Base-by-base conservation (phyloP, 2,888 invertebrate species). In the Agonopterix alstromeriana region DNA sequence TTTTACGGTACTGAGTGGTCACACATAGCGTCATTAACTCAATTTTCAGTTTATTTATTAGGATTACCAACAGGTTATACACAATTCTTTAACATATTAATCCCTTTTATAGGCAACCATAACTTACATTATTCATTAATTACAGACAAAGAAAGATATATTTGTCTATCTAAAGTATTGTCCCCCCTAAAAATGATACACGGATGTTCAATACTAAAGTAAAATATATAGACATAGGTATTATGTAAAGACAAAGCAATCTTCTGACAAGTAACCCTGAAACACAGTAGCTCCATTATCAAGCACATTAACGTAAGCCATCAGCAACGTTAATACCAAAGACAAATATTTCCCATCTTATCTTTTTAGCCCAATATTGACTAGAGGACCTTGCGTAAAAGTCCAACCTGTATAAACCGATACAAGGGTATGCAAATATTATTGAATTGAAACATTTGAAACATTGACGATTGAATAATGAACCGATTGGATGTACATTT, bases 391-490 rank as follows among this genome's bases (percentile, higher is more conserved):
- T 67, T 65, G 66, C 51, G 46, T 47, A 48, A 46, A 57, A 53
- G 51, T 54, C 36, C 49, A 52, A 57, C 50, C 63, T 63, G 55
- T 54, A 47, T 52, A 65, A 70, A 73, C 63, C 45, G 46, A 60
- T 43, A 61, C 74, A 73, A 73, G 73, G 70, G 62, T 64, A 53
- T 46, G 47, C 58, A 65, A 58, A 60, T 48, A 60, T 45, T 47
- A 45, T 49, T 49, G 52, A 55, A 55, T 57, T 44, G 52, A 60
- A 48, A 43, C 50, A 51, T 55, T 59, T 51, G 55, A 58, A 61
- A 60, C 56, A 65, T 63, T 63, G 60, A 47, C 47, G 48, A 53
- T 46, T 44, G 48, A 48, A 48, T 54, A 51, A 43, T 41, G 47
- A 43, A 47, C 17, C n/a, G n/a, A n/a, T n/a, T n/a, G n/a, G n/a